Evolutionary conservation across 2,888 invertebrate species (phyloP).

Genomic region (Trachelus tabidus): DNA sequence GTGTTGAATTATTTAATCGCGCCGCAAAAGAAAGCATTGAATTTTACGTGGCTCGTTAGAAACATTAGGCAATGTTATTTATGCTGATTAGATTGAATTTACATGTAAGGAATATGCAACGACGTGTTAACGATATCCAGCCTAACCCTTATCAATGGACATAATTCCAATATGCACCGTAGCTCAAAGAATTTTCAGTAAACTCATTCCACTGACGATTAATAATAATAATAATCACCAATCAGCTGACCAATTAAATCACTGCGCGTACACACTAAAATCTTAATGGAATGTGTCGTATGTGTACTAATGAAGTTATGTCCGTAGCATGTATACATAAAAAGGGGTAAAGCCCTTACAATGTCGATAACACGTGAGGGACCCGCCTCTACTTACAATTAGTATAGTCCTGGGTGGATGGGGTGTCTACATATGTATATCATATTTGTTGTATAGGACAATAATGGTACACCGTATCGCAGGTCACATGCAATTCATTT

Average conservation of each 20-base stretch:
- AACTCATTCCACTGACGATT: not conserved
- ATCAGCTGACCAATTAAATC: not conserved
- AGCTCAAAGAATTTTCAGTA: not conserved
- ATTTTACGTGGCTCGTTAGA: constrained; percentile 31
- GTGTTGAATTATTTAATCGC: constrained; percentile 12
- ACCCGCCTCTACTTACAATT: not conserved
- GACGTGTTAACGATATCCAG: constrained; percentile 20
- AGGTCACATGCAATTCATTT: constrained; percentile 52
- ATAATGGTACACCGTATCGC: not conserved
- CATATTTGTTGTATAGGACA: not conserved
- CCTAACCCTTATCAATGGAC: not conserved
- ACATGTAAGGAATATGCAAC: constrained; percentile 22
- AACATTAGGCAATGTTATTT: constrained; percentile 23
- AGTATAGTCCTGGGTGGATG: not conserved
- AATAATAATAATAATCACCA: not conserved
- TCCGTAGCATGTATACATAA: not conserved
- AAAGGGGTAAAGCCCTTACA: not conserved
- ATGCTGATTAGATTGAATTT: constrained; percentile 33
- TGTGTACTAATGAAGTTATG: not conserved
- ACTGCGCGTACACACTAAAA: not conserved
- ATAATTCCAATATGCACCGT: not conserved
- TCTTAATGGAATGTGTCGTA: not conserved
- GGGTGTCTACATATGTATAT: not conserved
- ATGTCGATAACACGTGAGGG: not conserved
- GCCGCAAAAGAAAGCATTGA: not conserved